phyloP scores from a whole-genome alignment of 2,113 vertebrate species.

The Psittacus erithacus region DNA sequence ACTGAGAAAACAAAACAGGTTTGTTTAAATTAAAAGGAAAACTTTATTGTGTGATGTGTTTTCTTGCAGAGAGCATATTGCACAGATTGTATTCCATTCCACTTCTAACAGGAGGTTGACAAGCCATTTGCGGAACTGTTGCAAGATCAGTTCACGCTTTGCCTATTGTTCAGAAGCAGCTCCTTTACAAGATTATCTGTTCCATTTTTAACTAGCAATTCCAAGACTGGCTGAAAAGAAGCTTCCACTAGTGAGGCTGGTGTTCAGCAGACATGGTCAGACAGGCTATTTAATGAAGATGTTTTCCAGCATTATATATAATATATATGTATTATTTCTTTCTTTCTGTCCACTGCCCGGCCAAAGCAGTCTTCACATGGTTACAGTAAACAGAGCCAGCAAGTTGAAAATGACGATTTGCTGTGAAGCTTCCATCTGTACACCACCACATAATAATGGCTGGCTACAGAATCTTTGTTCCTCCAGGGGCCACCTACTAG shows the following conservation, averaged over 20 bases:
- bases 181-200: background rate
- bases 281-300: background rate
- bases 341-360: background rate
- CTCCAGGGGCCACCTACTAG: background rate
- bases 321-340: background rate
- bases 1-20: constrained; percentile 70
- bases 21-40: background rate
- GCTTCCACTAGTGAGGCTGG: background rate
- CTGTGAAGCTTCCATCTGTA: background rate
- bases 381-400: background rate
- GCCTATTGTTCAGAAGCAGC: background rate
- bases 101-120: background rate
- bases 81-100: background rate
- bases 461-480: background rate
- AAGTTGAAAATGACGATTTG: background rate
- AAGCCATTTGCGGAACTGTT: background rate
- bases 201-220: background rate
- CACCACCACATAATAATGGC: background rate
- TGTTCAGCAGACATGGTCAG: background rate
- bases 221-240: background rate
- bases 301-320: background rate
- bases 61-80: background rate
- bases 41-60: background rate
- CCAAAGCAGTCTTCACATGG: background rate
- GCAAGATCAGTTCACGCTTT: background rate